phyloP scores from a whole-genome alignment of 2,888 invertebrate genomes.

The Alentia gelatinosa region DNA sequence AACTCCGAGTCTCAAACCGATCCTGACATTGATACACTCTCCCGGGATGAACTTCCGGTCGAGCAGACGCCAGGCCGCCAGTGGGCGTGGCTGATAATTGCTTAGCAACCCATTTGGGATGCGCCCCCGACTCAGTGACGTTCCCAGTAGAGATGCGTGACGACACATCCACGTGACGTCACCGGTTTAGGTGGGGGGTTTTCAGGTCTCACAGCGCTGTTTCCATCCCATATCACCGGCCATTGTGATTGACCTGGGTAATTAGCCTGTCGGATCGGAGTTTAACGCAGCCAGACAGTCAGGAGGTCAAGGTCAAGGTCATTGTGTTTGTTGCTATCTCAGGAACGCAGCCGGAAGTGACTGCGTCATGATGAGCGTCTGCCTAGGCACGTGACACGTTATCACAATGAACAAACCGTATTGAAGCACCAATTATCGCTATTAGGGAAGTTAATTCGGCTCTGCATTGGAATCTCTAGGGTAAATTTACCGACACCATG shows the following conservation, averaged over 20 bases:
- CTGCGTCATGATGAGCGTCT: not conserved
- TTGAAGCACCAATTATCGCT: not conserved
- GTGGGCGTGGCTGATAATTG: constrained; percentile 52
- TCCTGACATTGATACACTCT: not conserved
- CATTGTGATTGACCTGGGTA: constrained; percentile 18
- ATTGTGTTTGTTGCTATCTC: constrained; percentile 9
- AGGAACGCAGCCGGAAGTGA: constrained; percentile 14
- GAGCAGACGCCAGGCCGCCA: not conserved
- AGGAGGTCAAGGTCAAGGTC: not conserved
- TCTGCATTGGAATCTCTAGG: not conserved
- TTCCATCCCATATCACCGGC: not conserved
- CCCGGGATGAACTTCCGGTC: not conserved
- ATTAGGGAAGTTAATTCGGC: not conserved
- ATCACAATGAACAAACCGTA: not conserved
- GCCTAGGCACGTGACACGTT: not conserved
- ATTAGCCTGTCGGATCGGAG: not conserved
- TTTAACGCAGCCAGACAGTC: not conserved
- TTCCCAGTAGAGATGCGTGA: constrained; percentile 23
- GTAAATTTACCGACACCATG: no score
- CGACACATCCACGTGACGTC: constrained; percentile 28
- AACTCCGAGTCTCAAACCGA: not conserved
- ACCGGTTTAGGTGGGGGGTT: not conserved
- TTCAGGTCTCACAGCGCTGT: not conserved
- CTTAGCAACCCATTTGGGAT: constrained; percentile 39
- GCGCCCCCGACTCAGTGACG: not conserved